Conservation (phyloP, 2,113 vertebrate genomes). For the Ptilorrhoa leucosticta region DNA sequence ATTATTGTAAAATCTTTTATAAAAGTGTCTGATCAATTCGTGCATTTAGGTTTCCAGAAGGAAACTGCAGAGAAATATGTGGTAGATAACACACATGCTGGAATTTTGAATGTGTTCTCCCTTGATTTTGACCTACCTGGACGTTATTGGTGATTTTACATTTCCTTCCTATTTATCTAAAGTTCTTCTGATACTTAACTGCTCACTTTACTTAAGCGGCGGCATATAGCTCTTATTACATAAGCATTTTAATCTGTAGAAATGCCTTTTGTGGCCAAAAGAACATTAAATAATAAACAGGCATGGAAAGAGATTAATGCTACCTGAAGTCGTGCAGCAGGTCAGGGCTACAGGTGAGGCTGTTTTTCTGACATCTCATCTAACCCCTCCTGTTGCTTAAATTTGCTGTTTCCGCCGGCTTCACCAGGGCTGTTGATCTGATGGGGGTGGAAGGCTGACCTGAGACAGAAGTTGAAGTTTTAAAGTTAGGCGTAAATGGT, state of each 20-base stretch:
- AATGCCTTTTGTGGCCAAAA: background rate
- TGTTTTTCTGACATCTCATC: background rate
- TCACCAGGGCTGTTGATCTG: background rate
- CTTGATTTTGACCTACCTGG: background rate
- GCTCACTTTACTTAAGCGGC: background rate
- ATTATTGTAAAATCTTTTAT: background rate
- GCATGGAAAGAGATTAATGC: background rate
- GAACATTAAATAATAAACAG: background rate
- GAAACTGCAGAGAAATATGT: background rate
- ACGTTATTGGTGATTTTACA: background rate
- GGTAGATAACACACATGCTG: background rate
- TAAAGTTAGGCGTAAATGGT: background rate
- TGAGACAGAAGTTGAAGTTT: background rate
- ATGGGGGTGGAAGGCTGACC: background rate
- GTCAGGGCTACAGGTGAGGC: background rate
- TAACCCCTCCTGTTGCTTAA: background rate
- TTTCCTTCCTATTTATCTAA: background rate
- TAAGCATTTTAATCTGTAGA: background rate
- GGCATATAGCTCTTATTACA: background rate
- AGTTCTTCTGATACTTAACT: background rate
- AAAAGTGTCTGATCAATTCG: background rate
- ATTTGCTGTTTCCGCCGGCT: rapidly evolving
- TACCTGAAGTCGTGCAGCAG: background rate
- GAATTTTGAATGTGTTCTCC: background rate
- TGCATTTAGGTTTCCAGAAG: background rate